Evolutionary conservation across 2,888 invertebrate species (phyloP).

Genomic region (Spatulosminthurus flaviceps): DNA sequence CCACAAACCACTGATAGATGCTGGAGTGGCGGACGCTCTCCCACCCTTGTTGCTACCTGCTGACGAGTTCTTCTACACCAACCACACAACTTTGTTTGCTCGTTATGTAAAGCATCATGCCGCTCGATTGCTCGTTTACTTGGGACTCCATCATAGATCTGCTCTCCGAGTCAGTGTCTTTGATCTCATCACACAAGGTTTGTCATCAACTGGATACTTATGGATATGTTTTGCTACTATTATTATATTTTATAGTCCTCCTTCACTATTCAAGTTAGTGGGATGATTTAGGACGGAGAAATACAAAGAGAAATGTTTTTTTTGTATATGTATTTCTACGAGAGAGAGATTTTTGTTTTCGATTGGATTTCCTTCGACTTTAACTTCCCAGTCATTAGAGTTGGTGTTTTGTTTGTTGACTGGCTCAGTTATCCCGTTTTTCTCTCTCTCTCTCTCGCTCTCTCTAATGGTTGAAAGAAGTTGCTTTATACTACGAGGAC

Average conservation of each 20-base stretch:
- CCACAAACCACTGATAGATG: conserved; percentile 70
- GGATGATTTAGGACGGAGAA: no score
- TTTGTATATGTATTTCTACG: no score
- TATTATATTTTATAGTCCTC: neutral
- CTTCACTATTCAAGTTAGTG: no score
- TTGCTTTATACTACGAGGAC: no score
- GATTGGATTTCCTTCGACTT: conserved; percentile 18
- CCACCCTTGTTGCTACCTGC: conserved; percentile 74
- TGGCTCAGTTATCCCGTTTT: neutral
- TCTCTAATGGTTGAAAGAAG: no score
- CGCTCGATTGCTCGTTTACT: conserved; percentile 72
- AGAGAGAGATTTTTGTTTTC: neutral
- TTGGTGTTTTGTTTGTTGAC: neutral
- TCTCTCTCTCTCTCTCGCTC: no score
- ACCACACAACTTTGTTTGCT: conserved; percentile 74
- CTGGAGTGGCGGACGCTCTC: conserved; percentile 72
- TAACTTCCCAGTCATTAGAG: neutral
- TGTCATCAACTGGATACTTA: conserved; percentile 49
- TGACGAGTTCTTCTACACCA: conserved; percentile 76
- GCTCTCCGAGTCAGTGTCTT: conserved; percentile 72
- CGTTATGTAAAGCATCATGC: conserved; percentile 75
- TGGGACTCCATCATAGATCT: conserved; percentile 73
- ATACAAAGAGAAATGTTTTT: no score
- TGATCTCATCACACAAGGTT: conserved; percentile 69
- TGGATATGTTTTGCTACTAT: neutral